Percentiles rank a stretch among this genome's conserved stretches.
These are phyloP conservation scores for Chaetorhynchus papuensis DNA, from an alignment of 2,113 vertebrate genomes.

Conservation along the genomic window DNA sequence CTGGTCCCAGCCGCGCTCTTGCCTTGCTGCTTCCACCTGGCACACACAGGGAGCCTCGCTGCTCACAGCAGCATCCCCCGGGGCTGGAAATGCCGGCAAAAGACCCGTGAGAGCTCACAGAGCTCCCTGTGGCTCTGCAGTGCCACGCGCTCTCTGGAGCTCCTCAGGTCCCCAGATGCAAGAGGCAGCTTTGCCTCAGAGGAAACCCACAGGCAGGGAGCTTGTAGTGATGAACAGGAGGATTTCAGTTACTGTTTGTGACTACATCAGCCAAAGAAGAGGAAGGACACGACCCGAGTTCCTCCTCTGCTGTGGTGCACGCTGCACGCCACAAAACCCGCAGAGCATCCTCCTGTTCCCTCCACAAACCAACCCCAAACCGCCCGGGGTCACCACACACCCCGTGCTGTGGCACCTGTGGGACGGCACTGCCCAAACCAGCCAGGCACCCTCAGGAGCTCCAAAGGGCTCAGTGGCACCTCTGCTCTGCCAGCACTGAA, in stretches of 20 bases:
- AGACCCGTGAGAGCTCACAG: not conserved
- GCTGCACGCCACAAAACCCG: not conserved
- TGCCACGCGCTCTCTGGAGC: rapidly evolving
- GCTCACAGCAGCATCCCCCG: not conserved
- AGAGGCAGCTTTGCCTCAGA: not conserved
- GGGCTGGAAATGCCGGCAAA: not conserved
- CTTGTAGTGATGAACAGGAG: rapidly evolving
- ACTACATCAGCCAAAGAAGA: not conserved
- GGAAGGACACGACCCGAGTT: not conserved
- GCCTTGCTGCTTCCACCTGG: not conserved
- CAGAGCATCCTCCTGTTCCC: not conserved
- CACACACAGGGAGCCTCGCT: rapidly evolving
- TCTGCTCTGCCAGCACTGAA: not conserved
- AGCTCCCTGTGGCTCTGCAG: no score
- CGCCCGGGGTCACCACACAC: rapidly evolving
- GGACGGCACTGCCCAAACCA: not conserved
- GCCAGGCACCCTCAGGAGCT: not conserved
- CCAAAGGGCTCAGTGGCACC: not conserved
- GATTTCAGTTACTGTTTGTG: not conserved
- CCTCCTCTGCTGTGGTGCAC: not conserved
- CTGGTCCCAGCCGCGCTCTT: not conserved
- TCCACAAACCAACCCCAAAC: not conserved
- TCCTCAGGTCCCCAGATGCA: not conserved
- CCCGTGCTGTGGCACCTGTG: not conserved
- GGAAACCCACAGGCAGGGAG: not conserved